A percentile compares a stretch with the other conserved stretches of the same genome.
phyloP scores from a whole-genome alignment of 2,113 vertebrate genomes.

The Sinocyclocheilus maitianheensis region DNA sequence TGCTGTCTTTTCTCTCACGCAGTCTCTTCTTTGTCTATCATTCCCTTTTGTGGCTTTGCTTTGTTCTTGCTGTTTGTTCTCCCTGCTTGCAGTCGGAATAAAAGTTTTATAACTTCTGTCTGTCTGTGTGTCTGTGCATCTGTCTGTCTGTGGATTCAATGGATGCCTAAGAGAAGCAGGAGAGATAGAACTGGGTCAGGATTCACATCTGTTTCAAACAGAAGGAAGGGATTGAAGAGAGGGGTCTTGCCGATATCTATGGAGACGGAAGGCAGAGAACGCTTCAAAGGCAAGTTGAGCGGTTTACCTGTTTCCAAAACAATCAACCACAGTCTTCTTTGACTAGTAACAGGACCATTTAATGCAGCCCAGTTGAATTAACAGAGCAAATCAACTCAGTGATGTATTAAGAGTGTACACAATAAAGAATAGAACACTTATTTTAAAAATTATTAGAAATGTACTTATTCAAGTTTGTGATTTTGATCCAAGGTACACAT shows the following conservation, averaged over 20 bases:
- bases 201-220: constrained; percentile 44
- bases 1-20: constrained; percentile 41
- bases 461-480: no score
- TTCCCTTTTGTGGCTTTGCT: constrained; percentile 47
- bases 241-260: neutral
- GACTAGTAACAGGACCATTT: neutral
- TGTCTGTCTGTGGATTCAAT: constrained; percentile 22
- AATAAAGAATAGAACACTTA: neutral
- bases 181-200: constrained; percentile 57
- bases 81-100: constrained; percentile 45
- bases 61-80: constrained; percentile 48
- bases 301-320: constrained; percentile 23
- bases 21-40: constrained; percentile 40
- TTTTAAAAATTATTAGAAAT: neutral
- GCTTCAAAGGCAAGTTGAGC: constrained; percentile 2
- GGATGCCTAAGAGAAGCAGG: constrained; percentile 51
- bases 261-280: neutral
- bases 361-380: neutral
- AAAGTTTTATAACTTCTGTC: constrained; percentile 55
- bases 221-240: constrained; percentile 1
- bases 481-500: no score
- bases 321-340: neutral
- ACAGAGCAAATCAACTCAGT: neutral
- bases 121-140: constrained; percentile 35
- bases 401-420: neutral